Conservation (phyloP, 2,888 invertebrate genomes). For the Andricus quercusramuli region DNA sequence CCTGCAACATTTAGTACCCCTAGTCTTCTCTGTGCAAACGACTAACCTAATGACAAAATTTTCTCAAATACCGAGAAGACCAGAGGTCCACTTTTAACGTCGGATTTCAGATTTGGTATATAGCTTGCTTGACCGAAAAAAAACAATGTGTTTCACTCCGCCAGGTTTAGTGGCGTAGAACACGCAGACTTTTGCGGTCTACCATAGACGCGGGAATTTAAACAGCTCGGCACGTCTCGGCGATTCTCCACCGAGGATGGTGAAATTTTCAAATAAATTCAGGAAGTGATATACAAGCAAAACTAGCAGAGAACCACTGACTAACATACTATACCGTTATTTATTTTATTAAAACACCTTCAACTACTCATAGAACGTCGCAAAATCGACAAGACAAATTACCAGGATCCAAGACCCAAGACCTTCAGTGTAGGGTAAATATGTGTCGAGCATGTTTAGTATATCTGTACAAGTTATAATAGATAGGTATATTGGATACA, state of each 20-base stretch:
- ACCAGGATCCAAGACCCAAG: not conserved
- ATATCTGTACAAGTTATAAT: not conserved
- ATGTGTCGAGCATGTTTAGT: not conserved
- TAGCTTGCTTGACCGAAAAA: slow-evolving; percentile 28
- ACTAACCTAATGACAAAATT: too few relatives aligned
- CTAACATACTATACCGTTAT: slow-evolving; percentile 61
- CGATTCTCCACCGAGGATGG: not conserved
- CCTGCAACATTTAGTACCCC: too few relatives aligned
- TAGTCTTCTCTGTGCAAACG: too few relatives aligned
- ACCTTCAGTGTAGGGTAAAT: not conserved
- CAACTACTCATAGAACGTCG: slow-evolving; percentile 56
- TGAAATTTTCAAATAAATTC: slow-evolving; percentile 45
- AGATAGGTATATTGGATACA: not conserved
- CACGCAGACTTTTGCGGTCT: slow-evolving; percentile 34
- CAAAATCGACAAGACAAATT: slow-evolving; percentile 15
- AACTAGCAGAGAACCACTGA: slow-evolving; percentile 65
- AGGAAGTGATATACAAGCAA: slow-evolving; percentile 52
- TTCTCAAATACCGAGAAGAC: not conserved
- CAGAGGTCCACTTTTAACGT: slow-evolving; percentile 6
- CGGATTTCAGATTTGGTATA: slow-evolving; percentile 20
- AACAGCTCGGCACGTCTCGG: slow-evolving; percentile 28
- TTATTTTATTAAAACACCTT: slow-evolving; percentile 67
- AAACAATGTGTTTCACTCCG: slow-evolving; percentile 34
- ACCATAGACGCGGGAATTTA: slow-evolving; percentile 37
- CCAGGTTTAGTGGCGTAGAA: slow-evolving; percentile 30